These are phyloP conservation scores for Pseudeuparius sepicola DNA, from an alignment of 2,888 invertebrate genomes.

Conservation along the genomic window DNA sequence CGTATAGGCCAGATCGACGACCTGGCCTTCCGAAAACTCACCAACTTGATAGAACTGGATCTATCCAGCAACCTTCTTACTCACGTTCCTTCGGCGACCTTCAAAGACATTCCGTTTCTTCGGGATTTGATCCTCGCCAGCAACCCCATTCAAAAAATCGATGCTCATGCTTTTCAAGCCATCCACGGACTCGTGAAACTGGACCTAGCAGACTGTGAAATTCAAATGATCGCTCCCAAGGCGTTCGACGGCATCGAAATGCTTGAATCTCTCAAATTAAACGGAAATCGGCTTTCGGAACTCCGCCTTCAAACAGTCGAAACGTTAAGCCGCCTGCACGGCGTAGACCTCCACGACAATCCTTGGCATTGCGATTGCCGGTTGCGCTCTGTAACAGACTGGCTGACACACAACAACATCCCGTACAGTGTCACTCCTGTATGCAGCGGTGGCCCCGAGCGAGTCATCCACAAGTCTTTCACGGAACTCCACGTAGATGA, in stretches of 20 bases:
- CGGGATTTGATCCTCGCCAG: slow-evolving; percentile 70
- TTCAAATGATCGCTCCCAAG: slow-evolving; percentile 65
- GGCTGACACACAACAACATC: slow-evolving; percentile 68
- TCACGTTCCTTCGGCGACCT: slow-evolving; percentile 68
- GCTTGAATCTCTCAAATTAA: slow-evolving; percentile 68
- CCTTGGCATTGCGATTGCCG: slow-evolving; percentile 86
- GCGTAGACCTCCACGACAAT: slow-evolving; percentile 76
- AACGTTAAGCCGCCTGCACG: slow-evolving; percentile 61
- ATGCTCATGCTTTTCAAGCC: slow-evolving; percentile 61
- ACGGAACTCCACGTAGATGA: slow-evolving; percentile 69
- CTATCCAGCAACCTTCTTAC: slow-evolving; percentile 75
- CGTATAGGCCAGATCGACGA: slow-evolving; percentile 78
- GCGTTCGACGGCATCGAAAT: slow-evolving; percentile 69
- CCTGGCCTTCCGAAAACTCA: slow-evolving; percentile 74
- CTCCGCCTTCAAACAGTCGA: slow-evolving; percentile 64
- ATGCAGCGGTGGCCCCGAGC: slow-evolving; percentile 61
- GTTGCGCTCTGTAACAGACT: slow-evolving; percentile 67
- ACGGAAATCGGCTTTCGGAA: slow-evolving; percentile 69
- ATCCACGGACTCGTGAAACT: slow-evolving; percentile 71
- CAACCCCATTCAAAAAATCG: slow-evolving; percentile 75
- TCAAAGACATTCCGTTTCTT: slow-evolving; percentile 69
- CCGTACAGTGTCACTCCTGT: slow-evolving; percentile 68
- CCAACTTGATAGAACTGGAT: slow-evolving; percentile 84
- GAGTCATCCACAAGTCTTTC: slow-evolving; percentile 62
- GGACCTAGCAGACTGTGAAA: slow-evolving; percentile 73